A percentile compares a stretch with the other conserved stretches of the same genome.
phyloP scores from a whole-genome alignment of 2,113 vertebrate species.

The Epinephelus lanceolatus region DNA sequence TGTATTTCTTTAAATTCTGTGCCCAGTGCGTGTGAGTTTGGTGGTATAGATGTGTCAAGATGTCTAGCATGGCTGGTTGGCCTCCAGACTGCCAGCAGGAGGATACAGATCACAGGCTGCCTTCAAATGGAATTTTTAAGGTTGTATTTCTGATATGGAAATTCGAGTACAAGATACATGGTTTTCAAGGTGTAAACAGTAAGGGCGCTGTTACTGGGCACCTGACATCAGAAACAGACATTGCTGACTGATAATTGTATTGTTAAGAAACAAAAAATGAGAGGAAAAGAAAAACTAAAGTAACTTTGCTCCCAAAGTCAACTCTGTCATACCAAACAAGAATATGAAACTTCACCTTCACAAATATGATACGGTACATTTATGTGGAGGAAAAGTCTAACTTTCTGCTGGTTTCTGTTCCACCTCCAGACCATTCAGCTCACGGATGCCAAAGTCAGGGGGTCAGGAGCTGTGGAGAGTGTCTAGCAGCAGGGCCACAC shows the following conservation, averaged over 20 bases:
- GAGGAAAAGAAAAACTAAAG: neutral
- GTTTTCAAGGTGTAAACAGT: conserved; percentile 12
- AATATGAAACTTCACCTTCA: neutral
- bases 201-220: neutral
- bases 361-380: neutral
- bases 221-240: neutral
- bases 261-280: neutral
- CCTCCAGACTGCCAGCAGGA: neutral
- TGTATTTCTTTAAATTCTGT: neutral
- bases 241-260: neutral
- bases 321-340: neutral
- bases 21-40: neutral
- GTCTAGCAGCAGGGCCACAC: conserved; percentile 27
- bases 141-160: neutral
- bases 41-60: neutral
- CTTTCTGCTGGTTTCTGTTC: conserved; percentile 23
- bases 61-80: neutral
- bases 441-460: conserved; percentile 42
- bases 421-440: conserved; percentile 33
- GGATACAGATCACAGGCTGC: neutral
- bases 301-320: neutral
- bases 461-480: conserved; percentile 46
- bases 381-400: neutral
- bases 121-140: conserved; percentile 20
- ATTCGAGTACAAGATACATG: neutral